Evolutionary conservation across 2,113 vertebrate species (phyloP).

Genomic region (Talpa occidentalis): DNA sequence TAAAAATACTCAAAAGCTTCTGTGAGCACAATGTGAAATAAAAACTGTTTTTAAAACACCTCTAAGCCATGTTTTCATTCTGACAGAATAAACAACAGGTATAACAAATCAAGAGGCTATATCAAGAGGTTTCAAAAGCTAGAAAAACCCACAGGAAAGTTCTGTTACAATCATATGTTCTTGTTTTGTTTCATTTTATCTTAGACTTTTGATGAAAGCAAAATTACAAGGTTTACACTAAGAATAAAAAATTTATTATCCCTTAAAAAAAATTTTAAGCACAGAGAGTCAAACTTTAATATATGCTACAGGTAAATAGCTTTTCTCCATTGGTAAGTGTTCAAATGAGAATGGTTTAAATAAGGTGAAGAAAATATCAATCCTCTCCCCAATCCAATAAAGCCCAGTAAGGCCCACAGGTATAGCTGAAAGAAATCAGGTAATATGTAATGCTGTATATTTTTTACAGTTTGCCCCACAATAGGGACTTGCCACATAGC

Average conservation of each 20-base stretch:
- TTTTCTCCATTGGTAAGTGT: background rate
- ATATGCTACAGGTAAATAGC: background rate
- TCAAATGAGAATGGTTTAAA: slow-evolving; percentile 51
- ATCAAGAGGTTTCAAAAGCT: background rate
- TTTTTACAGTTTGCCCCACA: background rate
- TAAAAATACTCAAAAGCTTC: slow-evolving; percentile 2
- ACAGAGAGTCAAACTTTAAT: slow-evolving; percentile 23
- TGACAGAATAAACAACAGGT: background rate
- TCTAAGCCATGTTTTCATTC: background rate
- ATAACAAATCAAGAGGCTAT: background rate
- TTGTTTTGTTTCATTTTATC: background rate
- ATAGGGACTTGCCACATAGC: background rate
- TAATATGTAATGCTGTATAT: background rate
- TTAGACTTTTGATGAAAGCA: slow-evolving; percentile 19
- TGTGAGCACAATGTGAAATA: background rate
- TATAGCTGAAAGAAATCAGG: background rate
- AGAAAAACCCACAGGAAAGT: background rate
- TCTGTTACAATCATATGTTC: background rate
- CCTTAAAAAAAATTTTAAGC: slow-evolving; percentile 34
- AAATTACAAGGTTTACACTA: slow-evolving; percentile 23
- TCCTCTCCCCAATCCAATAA: background rate
- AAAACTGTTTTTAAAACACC: slow-evolving; percentile 25
- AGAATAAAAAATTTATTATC: background rate
- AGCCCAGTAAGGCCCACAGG: background rate
- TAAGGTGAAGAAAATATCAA: slow-evolving; percentile 17